phyloP scores from a whole-genome alignment of 2,113 vertebrate species.

The Bubo bubo region DNA sequence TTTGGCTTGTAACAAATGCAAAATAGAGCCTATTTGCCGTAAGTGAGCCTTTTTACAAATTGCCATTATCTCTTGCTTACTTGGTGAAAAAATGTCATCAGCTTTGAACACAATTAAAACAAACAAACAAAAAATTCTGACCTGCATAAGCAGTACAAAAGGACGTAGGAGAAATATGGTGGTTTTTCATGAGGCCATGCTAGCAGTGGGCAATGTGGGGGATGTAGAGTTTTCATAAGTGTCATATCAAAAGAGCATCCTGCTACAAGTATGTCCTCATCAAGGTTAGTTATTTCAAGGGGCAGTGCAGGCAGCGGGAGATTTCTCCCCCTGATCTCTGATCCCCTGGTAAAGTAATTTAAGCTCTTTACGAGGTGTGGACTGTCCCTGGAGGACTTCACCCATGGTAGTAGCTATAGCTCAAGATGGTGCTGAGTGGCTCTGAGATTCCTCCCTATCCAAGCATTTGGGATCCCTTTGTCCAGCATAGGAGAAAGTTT shows the following conservation, averaged over 20 bases:
- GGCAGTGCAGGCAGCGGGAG: not conserved
- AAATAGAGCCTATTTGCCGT: not conserved
- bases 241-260: not conserved
- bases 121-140: not conserved
- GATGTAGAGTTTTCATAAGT: not conserved
- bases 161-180: not conserved
- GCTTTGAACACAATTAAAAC: not conserved
- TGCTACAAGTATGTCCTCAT: not conserved
- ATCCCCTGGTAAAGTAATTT: not conserved
- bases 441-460: not conserved
- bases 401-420: not conserved
- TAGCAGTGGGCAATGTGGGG: not conserved
- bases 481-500: not conserved
- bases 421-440: not conserved
- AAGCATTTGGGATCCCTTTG: not conserved
- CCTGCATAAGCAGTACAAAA: not conserved
- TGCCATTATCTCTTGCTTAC: not conserved
- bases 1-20: not conserved
- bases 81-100: not conserved
- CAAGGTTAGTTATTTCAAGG: not conserved
- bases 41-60: not conserved
- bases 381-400: not conserved
- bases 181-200: not conserved
- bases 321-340: not conserved
- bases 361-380: not conserved